These are phyloP conservation scores for Chironomus tepperi DNA, from an alignment of 1,140 invertebrate species.

Conservation along the genomic window DNA sequence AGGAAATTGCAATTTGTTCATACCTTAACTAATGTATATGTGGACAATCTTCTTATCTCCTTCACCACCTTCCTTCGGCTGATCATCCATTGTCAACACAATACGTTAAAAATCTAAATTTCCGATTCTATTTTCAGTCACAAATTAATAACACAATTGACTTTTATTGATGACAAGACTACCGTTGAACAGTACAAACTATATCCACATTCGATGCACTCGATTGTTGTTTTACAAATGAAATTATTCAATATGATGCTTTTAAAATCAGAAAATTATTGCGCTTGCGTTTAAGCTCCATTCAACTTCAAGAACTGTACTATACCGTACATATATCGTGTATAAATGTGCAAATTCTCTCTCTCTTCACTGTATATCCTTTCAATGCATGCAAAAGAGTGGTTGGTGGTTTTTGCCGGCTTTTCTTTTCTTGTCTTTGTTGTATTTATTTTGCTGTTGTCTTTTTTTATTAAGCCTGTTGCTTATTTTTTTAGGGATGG, in stretches of 20 bases:
- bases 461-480: neutral
- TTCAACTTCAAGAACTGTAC: too few relatives aligned
- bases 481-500: neutral
- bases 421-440: neutral
- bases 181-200: too few relatives aligned
- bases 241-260: neutral
- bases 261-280: neutral
- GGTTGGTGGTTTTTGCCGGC: neutral
- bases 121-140: neutral
- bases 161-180: neutral
- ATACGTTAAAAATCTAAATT: neutral
- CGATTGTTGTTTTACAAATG: slow-evolving; percentile 16
- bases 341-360: neutral
- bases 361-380: too few relatives aligned
- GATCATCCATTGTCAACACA: slow-evolving; percentile 39
- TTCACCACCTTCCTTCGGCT: slow-evolving; percentile 43
- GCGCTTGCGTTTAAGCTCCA: neutral
- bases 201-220: neutral
- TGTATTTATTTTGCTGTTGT: neutral
- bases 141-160: too few relatives aligned
- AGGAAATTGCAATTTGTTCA: too few relatives aligned
- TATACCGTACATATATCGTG: neutral
- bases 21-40: slow-evolving; percentile 65
- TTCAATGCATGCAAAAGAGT: too few relatives aligned
- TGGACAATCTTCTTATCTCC: slow-evolving; percentile 59